Evolutionary conservation across 2,797 vertebrate genomes (phyloP), one percentile per base, ranked within the genome.

Genomic region (Anolis apletophallus): DNA sequence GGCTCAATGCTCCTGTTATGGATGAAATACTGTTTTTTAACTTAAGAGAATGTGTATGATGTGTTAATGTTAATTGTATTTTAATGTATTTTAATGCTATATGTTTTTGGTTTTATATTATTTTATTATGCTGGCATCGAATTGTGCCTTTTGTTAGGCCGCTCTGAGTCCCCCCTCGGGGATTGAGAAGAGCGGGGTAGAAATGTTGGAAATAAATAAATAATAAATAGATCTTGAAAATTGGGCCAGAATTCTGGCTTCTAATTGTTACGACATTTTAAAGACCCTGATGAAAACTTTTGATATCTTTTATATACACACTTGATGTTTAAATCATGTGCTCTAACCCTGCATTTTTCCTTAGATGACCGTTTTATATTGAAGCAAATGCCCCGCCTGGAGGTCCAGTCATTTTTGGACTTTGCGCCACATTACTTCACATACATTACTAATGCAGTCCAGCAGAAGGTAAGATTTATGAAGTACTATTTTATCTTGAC

Each of bases 391-490:
- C 98, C 99, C 91, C 95, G 99, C 83, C 95, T 99, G 90, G 99
- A 99, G 97, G 99, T 99, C 69, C 98, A 99, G 96, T 99, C 98
- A 2, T 99, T 99, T 96, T 96, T 99, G 5, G 98, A 99, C 94
- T 99, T 99, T 71, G 99, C 99, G 1, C 99, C 99, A 0, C 97
- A 99, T 90, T 99, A 99, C 95, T 99, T 99, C 95, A 99, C 94
- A 90, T 99, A 99, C 93, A 99, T 99, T 92, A 98, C 96, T 13
- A 99, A 98, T 87, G 98, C 98, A 21, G 98, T 99, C 93, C 98
- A 99, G 87, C 98, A 99, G 89, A 99, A 99, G 95, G 99, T 99
- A 96, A 84, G 61, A 40, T 55, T 67, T 81, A 68, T 50, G 50
- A 82, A 55, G 52, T n/a, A 12, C 26, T 87, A 54, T 50, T 67